Evolutionary conservation across 2,888 invertebrate genomes (phyloP).

Genomic region (Amphipoea lucens): DNA sequence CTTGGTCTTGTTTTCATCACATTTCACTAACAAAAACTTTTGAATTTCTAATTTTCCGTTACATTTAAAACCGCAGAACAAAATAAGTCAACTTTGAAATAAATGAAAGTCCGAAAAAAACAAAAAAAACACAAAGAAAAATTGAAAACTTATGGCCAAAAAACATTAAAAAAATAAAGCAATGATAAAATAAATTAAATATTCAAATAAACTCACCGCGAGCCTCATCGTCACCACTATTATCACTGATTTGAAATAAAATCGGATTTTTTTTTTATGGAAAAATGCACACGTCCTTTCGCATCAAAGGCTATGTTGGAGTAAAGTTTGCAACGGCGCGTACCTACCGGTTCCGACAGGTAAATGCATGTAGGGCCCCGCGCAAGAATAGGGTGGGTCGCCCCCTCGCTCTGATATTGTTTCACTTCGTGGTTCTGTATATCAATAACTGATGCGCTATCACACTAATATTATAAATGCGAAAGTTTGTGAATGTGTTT

Average conservation of each 20-base stretch:
- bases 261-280: not conserved
- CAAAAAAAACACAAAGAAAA: not conserved
- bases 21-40: not conserved
- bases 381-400: constrained; percentile 59
- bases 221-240: not conserved
- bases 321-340: constrained; percentile 71
- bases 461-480: too few species aligned
- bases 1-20: not conserved
- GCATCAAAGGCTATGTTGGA: constrained; percentile 66
- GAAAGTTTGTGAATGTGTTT: too few species aligned
- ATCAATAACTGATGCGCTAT: not conserved
- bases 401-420: not conserved
- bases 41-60: too few species aligned
- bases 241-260: not conserved
- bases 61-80: not conserved
- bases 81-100: not conserved
- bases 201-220: constrained; percentile 39
- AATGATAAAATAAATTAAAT: not conserved
- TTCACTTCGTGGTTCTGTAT: not conserved
- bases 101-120: not conserved
- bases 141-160: not conserved
- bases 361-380: constrained; percentile 58
- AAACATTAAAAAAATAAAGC: not conserved
- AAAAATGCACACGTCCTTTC: constrained; percentile 61
- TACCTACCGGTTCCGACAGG: constrained; percentile 62